Percentiles rank a stretch among this genome's conserved stretches.
phyloP scores from a whole-genome alignment of 2,888 invertebrate species.

The Lithophane leautieri region DNA sequence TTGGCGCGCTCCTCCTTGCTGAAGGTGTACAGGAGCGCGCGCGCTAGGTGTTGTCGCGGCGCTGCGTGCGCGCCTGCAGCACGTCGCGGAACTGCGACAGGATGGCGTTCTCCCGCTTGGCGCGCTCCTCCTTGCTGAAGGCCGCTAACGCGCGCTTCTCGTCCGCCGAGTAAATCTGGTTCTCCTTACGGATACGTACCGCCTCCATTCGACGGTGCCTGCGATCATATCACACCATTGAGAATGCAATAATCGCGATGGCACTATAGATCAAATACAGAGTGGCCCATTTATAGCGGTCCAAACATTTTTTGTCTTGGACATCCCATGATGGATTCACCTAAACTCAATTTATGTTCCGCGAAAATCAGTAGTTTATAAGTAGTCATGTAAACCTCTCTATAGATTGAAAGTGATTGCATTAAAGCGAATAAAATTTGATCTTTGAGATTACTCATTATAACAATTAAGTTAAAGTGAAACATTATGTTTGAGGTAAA shows the following conservation, averaged over 20 bases:
- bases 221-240: conserved; percentile 45
- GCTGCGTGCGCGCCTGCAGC: conserved; percentile 79
- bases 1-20: conserved; percentile 99
- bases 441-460: no score
- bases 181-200: conserved; percentile 99
- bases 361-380: no score
- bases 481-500: no score
- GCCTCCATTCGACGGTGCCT: conserved; percentile 99
- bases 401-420: no score
- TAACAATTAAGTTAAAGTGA: no score
- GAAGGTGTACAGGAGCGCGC: conserved; percentile 95
- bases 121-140: conserved; percentile 99
- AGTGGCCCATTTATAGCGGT: no score
- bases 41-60: conserved; percentile 66
- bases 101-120: conserved; percentile 98
- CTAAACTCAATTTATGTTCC: no score
- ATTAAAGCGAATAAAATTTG: no score
- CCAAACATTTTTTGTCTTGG: no score
- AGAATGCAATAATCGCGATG: neutral
- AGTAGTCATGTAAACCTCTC: no score
- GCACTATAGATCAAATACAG: neutral
- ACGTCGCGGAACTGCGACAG: conserved; percentile 98
- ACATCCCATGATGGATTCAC: no score
- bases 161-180: conserved; percentile 99
- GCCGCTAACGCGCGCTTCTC: conserved; percentile 99